phyloP scores from a whole-genome alignment of 1,140 invertebrate genomes.

The Ephestia elutella region DNA sequence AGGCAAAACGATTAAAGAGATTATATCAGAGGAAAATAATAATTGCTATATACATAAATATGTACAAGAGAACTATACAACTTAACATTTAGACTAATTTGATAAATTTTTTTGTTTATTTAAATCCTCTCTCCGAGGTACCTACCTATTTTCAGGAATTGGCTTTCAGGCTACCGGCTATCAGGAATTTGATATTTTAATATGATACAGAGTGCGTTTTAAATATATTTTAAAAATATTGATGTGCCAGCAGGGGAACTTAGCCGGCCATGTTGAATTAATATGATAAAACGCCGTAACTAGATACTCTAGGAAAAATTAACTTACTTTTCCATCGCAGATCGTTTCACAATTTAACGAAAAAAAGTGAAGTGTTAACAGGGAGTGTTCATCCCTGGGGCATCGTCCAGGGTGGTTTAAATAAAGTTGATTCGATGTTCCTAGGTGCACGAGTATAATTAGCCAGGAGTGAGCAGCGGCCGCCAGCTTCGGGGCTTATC shows the following conservation, averaged over 20 bases:
- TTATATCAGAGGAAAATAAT: not conserved
- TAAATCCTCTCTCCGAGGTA: no score
- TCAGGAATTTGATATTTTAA: no score
- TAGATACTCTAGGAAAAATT: not conserved
- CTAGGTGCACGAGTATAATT: conserved; percentile 52
- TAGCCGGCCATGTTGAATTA: no score
- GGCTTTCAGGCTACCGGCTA: no score
- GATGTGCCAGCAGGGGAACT: no score
- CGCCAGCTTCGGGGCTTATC: conserved; percentile 59
- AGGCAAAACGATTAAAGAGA: not conserved
- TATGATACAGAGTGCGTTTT: no score
- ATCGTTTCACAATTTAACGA: not conserved
- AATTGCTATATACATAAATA: no score
- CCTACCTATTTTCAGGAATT: no score
- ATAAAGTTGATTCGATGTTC: conserved; percentile 47
- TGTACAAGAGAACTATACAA: no score
- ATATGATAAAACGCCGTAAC: not conserved
- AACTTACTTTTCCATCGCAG: conserved; percentile 1
- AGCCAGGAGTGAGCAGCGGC: conserved; percentile 56
- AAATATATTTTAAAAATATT: no score
- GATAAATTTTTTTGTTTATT: no score
- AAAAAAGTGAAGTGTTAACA: not conserved
- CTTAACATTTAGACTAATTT: no score
- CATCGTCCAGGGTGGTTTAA: conserved; percentile 33
- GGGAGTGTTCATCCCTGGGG: conserved; percentile 3